phyloP scores from a whole-genome alignment of 2,888 invertebrate genomes.

The Ichneumoninae sp. region DNA sequence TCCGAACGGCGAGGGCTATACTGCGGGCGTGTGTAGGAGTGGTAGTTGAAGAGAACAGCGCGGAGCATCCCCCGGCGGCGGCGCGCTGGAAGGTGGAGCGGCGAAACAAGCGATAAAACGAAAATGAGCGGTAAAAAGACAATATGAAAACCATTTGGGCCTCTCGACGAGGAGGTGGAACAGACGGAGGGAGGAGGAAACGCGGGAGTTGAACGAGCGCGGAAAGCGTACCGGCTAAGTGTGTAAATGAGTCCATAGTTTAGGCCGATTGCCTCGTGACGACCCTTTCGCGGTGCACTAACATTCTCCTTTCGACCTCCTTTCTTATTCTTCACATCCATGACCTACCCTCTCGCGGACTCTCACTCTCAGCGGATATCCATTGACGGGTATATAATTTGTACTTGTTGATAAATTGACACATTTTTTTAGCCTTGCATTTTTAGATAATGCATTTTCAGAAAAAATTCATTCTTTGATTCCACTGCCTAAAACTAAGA shows the following conservation, averaged over 20 bases:
- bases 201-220: conserved; percentile 70
- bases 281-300: conserved; percentile 78
- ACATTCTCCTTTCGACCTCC: conserved; percentile 65
- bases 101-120: conserved; percentile 84
- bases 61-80: conserved; percentile 61
- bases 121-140: conserved; percentile 84
- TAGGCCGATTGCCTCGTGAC: conserved; percentile 81
- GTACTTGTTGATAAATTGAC: background rate
- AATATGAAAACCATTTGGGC: conserved; percentile 83
- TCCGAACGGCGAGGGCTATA: conserved; percentile 66
- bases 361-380: conserved; percentile 46
- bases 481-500: no score
- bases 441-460: no score
- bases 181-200: conserved; percentile 47
- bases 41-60: conserved; percentile 39
- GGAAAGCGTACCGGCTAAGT: conserved; percentile 77
- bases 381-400: background rate
- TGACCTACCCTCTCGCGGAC: conserved; percentile 58
- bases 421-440: background rate
- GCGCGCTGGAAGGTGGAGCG: conserved; percentile 68
- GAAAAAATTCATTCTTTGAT: no score
- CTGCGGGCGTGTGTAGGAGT: conserved; percentile 6
- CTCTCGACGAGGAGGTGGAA: conserved; percentile 68
- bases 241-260: conserved; percentile 83
- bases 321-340: conserved; percentile 35